phyloP scores from a whole-genome alignment of 2,113 vertebrate genomes.

The Polyodon spathula region DNA sequence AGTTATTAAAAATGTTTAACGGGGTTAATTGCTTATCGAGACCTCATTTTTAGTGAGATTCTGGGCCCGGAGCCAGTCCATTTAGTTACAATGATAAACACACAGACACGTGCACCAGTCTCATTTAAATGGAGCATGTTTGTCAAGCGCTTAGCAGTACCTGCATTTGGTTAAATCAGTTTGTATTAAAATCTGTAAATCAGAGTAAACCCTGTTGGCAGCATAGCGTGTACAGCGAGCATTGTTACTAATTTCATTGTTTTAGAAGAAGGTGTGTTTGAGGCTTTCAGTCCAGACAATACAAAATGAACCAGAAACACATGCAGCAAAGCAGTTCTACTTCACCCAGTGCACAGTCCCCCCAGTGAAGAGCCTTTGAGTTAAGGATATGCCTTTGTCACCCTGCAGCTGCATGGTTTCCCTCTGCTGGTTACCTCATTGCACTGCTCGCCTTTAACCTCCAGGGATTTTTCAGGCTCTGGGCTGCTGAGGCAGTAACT shows the following conservation, averaged over 20 bases:
- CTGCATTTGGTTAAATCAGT: neutral
- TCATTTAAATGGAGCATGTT: neutral
- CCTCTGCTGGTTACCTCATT: conserved; percentile 18
- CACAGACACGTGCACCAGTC: neutral
- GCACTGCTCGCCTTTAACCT: conserved; percentile 15
- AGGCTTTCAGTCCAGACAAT: no score
- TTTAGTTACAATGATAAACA: neutral
- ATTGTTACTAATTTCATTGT: neutral
- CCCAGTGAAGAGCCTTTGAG: neutral
- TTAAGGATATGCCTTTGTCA: conserved; percentile 5
- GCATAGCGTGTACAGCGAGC: neutral
- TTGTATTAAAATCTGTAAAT: neutral
- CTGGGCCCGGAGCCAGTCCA: neutral
- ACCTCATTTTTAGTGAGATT: conserved; percentile 4
- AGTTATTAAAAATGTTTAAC: neutral
- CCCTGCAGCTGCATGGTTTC: conserved; percentile 14
- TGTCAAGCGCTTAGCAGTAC: neutral
- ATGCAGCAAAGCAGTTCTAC: neutral
- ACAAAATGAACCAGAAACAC: no score
- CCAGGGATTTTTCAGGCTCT: no score
- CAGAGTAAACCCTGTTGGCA: neutral
- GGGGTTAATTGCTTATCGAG: neutral
- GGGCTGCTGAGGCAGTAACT: no score
- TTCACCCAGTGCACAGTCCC: neutral
- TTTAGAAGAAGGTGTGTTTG: no score